Evolutionary conservation across 2,113 vertebrate species (phyloP), one percentile per base, ranked within the genome.

Genomic region (Patagioenas fasciata): DNA sequence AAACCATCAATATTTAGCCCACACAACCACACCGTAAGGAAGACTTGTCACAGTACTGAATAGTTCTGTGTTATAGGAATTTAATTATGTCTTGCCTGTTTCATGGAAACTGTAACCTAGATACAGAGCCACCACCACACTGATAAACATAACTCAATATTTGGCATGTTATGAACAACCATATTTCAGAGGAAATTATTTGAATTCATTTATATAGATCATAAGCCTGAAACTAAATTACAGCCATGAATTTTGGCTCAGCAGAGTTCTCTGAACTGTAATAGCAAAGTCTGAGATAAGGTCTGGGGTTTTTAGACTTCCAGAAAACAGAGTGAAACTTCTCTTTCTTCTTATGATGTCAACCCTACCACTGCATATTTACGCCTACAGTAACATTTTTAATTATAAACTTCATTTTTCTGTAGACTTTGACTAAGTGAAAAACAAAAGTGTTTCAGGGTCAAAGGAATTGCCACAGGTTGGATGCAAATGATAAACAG

Each of bases 91-190:
- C 88, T 92, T 92, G 67, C 56, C n/a, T 81, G 80, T 93, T 93
- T 94, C 84, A 92, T 95, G 78, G 88, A 91, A 97, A 80, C 79
- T 47, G 85, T 95, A 89, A 75, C 87, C 89, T 89, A 94, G 80
- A 92, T 94, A 79, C 89, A 72, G 80, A 91, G 53, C 34, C 51
- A 61, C 7, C 5, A 85, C 62, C 5, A 85, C 62, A 78, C 81
- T 94, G 79, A 91, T 86, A 95, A 95, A 94, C 75, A 92, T 48
- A 93, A 88, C 54, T 88, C 42, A 93, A 57, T 94, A 87, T 84
- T 82, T 93, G 85, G 51, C 89, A 73, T 94, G 58, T 93, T 95
- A 81, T 94, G 66, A 92, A 75, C 82, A 87, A 73, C 53, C 48
- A 23, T 78, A 89, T 89, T 94, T 95, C 94, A 95, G 74, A 90